Conservation (phyloP, 2,888 invertebrate species). For the Neuroscelio doddi region DNA sequence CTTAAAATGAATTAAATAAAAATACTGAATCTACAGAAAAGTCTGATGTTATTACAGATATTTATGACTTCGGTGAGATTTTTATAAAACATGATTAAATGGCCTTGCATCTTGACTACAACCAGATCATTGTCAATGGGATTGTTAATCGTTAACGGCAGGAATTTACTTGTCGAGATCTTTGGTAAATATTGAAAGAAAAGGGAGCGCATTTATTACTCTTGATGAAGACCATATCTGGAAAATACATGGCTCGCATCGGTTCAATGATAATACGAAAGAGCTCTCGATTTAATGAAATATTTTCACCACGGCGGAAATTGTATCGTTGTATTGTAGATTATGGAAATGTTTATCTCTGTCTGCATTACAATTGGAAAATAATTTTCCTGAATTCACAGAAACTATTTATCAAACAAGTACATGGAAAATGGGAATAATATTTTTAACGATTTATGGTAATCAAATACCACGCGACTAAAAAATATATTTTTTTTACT, state of each 20-base stretch:
- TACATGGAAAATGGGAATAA: too few species aligned
- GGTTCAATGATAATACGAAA: slow-evolving; percentile 26
- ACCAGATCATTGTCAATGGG: slow-evolving; percentile 43
- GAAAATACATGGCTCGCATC: slow-evolving; percentile 26
- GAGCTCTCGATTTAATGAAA: slow-evolving; percentile 34
- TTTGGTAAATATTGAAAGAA: slow-evolving; percentile 45
- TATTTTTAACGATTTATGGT: too few species aligned
- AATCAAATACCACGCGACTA: too few species aligned
- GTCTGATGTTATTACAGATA: slow-evolving; percentile 38
- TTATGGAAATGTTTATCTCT: not conserved
- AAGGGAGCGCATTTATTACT: slow-evolving; percentile 43
- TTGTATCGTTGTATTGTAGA: not conserved
- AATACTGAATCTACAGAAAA: too few species aligned
- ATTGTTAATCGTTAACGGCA: slow-evolving; percentile 49
- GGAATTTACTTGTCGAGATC: slow-evolving; percentile 44
- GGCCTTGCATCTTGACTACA: slow-evolving; percentile 31
- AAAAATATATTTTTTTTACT: too few species aligned
- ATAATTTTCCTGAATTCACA: too few species aligned
- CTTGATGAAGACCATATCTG: slow-evolving; percentile 46
- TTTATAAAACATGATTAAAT: slow-evolving; percentile 42
- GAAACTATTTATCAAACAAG: too few species aligned
- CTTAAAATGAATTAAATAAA: too few species aligned
- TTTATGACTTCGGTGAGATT: slow-evolving; percentile 45
- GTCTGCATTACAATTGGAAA: too few species aligned
- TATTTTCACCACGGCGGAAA: slow-evolving; percentile 18